phyloP scores from a whole-genome alignment of 2,113 vertebrate species.

The Nyctereutes procyonoides region DNA sequence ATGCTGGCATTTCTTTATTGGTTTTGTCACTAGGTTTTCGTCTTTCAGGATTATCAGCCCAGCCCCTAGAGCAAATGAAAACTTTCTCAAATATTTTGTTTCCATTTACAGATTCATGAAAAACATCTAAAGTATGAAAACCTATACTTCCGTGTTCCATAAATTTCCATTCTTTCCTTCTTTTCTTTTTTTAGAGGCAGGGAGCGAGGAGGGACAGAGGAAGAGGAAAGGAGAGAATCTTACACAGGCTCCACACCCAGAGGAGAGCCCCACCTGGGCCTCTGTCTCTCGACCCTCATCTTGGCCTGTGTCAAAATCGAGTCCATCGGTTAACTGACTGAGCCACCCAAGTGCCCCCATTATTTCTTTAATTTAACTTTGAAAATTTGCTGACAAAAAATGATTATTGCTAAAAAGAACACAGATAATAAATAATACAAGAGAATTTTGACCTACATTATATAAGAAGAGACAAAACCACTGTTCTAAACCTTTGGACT shows the following conservation, averaged over 20 bases:
- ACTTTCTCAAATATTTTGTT: conserved; percentile 15
- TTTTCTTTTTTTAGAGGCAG: neutral
- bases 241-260: neutral
- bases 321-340: neutral
- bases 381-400: neutral
- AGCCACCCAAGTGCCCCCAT: neutral
- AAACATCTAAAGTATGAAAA: neutral
- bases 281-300: neutral
- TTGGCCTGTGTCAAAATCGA: neutral
- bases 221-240: neutral
- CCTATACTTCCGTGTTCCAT: neutral
- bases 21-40: neutral
- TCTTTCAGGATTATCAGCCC: neutral
- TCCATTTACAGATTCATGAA: neutral
- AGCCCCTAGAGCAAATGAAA: neutral
- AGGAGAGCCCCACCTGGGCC: neutral
- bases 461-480: neutral
- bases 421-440: neutral
- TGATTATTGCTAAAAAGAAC: neutral
- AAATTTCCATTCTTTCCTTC: neutral
- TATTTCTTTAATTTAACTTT: neutral
- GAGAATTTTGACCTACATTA: neutral
- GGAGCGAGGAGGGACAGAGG: neutral
- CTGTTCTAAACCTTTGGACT: neutral
- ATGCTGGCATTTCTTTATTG: neutral